Conservation (phyloP, 2,113 vertebrate genomes). For the Rhegmatorhina hoffmannsi region DNA sequence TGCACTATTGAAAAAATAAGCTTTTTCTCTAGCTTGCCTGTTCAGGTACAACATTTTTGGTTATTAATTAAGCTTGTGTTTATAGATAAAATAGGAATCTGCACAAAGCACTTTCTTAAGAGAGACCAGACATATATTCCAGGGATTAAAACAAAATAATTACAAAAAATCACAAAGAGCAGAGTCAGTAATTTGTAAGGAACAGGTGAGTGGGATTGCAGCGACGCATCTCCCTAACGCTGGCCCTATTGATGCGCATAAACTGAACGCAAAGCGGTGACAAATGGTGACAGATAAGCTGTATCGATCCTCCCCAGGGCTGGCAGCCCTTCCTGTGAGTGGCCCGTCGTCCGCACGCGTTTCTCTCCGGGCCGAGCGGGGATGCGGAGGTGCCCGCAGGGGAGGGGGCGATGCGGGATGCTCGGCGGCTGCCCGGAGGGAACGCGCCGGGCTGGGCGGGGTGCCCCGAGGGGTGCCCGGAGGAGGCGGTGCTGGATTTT, state of each 20-base stretch:
- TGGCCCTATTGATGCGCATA: neutral
- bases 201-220: constrained; percentile 5
- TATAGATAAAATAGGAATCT: neutral
- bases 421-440: neutral
- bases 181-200: neutral
- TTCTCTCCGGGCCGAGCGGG: neutral
- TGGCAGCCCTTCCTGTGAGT: neutral
- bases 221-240: constrained; percentile 22
- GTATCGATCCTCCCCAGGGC: neutral
- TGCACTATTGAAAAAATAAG: neutral
- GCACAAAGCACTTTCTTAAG: neutral
- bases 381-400: neutral
- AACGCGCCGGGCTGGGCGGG: neutral
- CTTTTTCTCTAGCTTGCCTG: neutral
- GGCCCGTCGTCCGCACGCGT: neutral
- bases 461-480: neutral
- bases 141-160: neutral
- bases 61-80: neutral
- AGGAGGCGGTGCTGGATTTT: neutral
- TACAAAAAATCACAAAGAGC: neutral
- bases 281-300: constrained; percentile 46
- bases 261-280: neutral
- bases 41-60: neutral
- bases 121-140: neutral
- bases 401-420: neutral